Base-by-base conservation (phyloP, 2,113 vertebrate genomes). In the Lepidothrix coronata region DNA sequence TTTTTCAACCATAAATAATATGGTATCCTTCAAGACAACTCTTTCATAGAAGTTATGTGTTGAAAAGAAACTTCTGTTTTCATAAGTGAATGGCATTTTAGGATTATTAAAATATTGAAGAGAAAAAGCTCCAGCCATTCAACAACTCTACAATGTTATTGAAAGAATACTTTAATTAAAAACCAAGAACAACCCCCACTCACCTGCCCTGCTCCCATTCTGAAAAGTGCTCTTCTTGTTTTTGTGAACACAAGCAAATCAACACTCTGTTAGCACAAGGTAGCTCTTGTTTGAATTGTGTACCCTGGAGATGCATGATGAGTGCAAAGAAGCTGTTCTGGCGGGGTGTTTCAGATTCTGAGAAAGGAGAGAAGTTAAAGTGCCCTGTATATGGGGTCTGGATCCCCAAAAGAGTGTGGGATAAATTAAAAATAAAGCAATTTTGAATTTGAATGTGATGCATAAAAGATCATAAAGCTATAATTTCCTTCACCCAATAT, bases 231-330 rank as follows among this genome's bases (percentile, higher is more conserved):
- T 88, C 57, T 75, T 78, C 85, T 89, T 89, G 51, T 52, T 95
- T 95, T 95, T 3, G 0, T 66, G 88, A 94, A 57, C 59, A 74
- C 63, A 83, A 83, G 74, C 74, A 94, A 93, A 97, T 87, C 87
- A 95, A 72, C 28, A 44, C 78, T 33, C 70, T 88, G 65, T 85
- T 91, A 76, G 63, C 59, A 96, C 77, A 97, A 97, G 83, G 94
- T 72, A 86, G 63, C 71, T 91, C 83, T 93, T 97, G 94, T 97
- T 94, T 94, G 82, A 92, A 75, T 74, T 85, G 74, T 77, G 70
- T 89, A 89, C 95, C 88, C 92, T 93, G 67, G 91, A 96, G 89
- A 93, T 83, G 88, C 82, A 94, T 95, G 96, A 95, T 73, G 68
- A 97, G 48, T 2, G 55, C 59, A 85, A 81, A 89, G 80, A 49